Conservation (phyloP, 2,888 invertebrate species). For the Cheilosia grossa region DNA sequence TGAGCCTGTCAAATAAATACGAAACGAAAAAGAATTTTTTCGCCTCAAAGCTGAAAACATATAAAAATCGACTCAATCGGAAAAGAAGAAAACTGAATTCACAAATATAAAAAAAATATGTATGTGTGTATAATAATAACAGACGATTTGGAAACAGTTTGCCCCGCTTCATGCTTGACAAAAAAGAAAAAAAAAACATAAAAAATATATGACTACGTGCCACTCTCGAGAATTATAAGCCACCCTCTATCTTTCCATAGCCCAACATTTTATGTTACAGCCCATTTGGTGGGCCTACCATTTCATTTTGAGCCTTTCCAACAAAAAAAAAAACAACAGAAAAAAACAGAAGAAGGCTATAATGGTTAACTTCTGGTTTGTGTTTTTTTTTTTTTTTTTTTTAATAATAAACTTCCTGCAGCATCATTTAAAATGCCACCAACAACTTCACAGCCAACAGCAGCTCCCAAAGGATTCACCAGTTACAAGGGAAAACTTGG, state of each 20-base stretch:
- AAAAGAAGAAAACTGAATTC: constrained; percentile 25
- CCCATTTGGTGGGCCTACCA: constrained; percentile 30
- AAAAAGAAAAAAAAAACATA: background rate
- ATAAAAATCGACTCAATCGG: constrained; percentile 61
- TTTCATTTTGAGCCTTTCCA: constrained; percentile 15
- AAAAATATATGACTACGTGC: background rate
- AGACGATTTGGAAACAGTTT: background rate
- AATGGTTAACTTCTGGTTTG: constrained; percentile 69
- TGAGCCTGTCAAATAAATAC: background rate
- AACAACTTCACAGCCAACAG: constrained; percentile 44
- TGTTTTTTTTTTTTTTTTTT: constrained; percentile 7
- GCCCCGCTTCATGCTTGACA: background rate
- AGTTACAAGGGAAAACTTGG: constrained; percentile 38
- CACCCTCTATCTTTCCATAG: background rate
- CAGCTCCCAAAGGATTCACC: constrained; percentile 53
- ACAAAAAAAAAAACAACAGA: constrained; percentile 8
- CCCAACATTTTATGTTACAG: constrained; percentile 8
- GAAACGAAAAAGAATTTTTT: constrained; percentile 9
- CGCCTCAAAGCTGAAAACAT: constrained; percentile 36
- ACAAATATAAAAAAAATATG: constrained; percentile 21
- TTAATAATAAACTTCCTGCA: constrained; percentile 67
- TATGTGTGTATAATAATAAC: background rate
- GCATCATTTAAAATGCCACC: constrained; percentile 48
- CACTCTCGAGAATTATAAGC: constrained; percentile 5
- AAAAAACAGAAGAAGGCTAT: constrained; percentile 49